Conservation (phyloP, 2,797 vertebrate species). For the Rhabdomys pumilio region DNA sequence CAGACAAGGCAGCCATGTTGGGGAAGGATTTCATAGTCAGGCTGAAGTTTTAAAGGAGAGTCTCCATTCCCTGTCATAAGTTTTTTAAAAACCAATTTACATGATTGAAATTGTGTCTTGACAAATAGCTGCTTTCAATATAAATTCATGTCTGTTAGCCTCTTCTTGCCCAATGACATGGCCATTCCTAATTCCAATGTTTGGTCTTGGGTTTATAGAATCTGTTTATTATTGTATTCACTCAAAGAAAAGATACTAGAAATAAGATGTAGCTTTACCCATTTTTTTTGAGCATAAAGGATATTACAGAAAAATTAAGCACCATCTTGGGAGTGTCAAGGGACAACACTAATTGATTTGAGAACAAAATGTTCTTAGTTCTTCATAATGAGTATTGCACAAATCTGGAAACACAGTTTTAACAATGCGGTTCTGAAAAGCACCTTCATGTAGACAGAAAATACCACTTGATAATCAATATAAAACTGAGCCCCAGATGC, state of each 20-base stretch:
- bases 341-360: conserved; percentile 79
- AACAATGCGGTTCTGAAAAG: conserved; percentile 51
- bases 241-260: conserved; percentile 48
- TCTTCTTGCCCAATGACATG: conserved; percentile 32
- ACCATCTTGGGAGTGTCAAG: conserved; percentile 72
- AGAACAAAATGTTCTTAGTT: conserved; percentile 68
- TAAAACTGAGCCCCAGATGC: conserved; percentile 61
- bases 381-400: conserved; percentile 59
- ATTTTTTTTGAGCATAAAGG: conserved; percentile 66
- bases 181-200: conserved; percentile 43
- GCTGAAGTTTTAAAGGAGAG: not conserved
- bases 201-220: conserved; percentile 54
- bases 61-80: not conserved
- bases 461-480: conserved; percentile 70
- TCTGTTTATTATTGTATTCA: conserved; percentile 42
- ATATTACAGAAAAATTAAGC: conserved; percentile 68
- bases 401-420: conserved; percentile 70
- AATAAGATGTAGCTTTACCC: conserved; percentile 52
- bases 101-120: conserved; percentile 49
- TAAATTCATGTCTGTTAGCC: conserved; percentile 9
- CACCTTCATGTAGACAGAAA: conserved; percentile 76
- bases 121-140: conserved; percentile 61
- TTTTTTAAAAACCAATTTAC: conserved; percentile 60
- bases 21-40: not conserved
- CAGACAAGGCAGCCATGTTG: not conserved